Base-by-base conservation (phyloP, 2,113 vertebrate species). In the Typhlomys cinereus region DNA sequence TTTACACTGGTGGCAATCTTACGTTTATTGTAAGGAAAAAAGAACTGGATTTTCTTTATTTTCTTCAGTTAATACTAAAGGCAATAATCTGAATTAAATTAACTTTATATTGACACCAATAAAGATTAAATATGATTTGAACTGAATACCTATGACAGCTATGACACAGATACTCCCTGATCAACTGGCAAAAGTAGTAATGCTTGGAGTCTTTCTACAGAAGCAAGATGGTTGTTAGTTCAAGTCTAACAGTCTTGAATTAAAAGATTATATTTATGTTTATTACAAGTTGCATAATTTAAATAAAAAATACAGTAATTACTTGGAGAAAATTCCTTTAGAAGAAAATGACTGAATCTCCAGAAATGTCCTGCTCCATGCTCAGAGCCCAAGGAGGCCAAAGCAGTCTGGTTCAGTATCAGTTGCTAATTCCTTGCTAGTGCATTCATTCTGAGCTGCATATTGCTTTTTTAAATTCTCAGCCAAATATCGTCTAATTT, bases 401-500 rank as follows among this genome's bases (percentile, higher is more conserved):
- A 34, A 88, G 41, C 29, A 75, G 57, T 95, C n/a, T n/a, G n/a
- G n/a, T n/a, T n/a, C n/a, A n/a, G n/a, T n/a, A n/a, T n/a, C 85
- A 78, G 48, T 54, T 69, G 39, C 62, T 94, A 69, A 89, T 11
- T 29, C 15, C n/a, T 57, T 76, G 41, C 62, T 82, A 73, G 46
- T 86, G 52, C 12, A 71, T 92, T 79, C 39, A 41, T 92, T 90
- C 89, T 92, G 91, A 90, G 88, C 44, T 90, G 82, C 41, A 90
- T 70, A 85, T 54, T 93, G 90, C 21, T 90, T 94, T 85, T 61
- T 48, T 9, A 13, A 71, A 89, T 84, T 86, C 82, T 93, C 15
- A 44, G 88, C 86, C 78, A 94, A 96, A 94, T 90, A 86, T 88
- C 94, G 90, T 89, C 91, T 85, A 93, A 94, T 95, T 96, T 96